Percentiles rank a stretch among this genome's conserved stretches.
Conservation (phyloP, 2,113 vertebrate species). For the Lamprologus tigripictilis region DNA sequence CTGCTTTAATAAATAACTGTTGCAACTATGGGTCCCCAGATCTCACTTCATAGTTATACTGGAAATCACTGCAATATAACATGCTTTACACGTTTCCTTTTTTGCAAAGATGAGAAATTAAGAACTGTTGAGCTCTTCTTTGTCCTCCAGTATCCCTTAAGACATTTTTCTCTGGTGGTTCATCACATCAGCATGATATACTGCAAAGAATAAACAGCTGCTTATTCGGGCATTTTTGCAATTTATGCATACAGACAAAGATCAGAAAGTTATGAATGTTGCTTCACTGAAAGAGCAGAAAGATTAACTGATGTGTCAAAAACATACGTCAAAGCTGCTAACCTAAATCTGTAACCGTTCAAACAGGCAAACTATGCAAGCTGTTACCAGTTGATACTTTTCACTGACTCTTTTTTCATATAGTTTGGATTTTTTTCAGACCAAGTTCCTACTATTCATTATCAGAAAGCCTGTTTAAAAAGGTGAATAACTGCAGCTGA, state of each 20-base stretch:
- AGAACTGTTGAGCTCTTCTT: not conserved
- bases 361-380: not conserved
- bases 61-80: slow-evolving; percentile 6
- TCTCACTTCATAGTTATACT: slow-evolving; percentile 10
- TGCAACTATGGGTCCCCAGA: slow-evolving; percentile 19
- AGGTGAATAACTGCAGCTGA: not conserved
- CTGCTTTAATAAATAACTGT: slow-evolving; percentile 57
- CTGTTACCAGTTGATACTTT: not conserved
- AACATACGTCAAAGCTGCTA: not conserved
- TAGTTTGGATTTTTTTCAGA: not conserved
- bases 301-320: not conserved
- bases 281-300: not conserved
- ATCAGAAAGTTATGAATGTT: not conserved
- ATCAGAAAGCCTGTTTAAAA: not conserved
- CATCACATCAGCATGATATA: not conserved
- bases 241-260: not conserved
- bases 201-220: not conserved
- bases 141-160: not conserved
- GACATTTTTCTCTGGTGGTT: not conserved
- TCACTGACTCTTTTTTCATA: not conserved
- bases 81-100: not conserved
- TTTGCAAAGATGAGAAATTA: not conserved
- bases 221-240: not conserved
- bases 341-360: not conserved
- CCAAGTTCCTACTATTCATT: not conserved